Evolutionary conservation across 2,113 vertebrate genomes (phyloP), one percentile per base, ranked within the genome.

Genomic region (Progne subis): DNA sequence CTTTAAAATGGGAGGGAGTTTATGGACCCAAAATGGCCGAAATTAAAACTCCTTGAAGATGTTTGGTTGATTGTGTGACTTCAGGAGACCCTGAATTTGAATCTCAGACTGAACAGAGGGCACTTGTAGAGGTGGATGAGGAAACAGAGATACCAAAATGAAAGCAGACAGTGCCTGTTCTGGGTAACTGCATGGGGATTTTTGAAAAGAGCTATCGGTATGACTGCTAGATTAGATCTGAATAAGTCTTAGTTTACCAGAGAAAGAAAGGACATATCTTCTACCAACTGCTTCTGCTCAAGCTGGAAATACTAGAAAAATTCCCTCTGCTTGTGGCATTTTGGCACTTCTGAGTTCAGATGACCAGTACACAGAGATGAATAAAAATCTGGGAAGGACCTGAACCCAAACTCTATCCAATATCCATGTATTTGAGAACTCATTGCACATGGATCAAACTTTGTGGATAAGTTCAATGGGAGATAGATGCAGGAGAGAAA

Each of bases 261-360:
- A 65, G 72, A 56, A 57, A 53, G 78, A 49, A 15, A 81, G 29
- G 17, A 28, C 19, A 60, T 78, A 15, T 79, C 44, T 57, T 67
- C 41, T 56, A 75, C 18, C 21, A 71, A 29, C 37, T 56, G 75
- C 60, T 78, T 92, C 64, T 68, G 37, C 60, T 91, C 32, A 79
- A 46, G n/a, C 12, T 72, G 80, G 49, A 95, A 95, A 69, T 61
- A 68, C n/a, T 7, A 79, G 52, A 86, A 94, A 81, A 96, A 74
- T 21, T 78, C 17, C 71, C 52, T 59, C 28, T 76, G 34, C 39
- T 52, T 53, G 44, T 31, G 23, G 23, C 37, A 78, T 86, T 95
- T 92, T 71, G 52, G 44, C 55, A 77, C 19, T 78, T 93, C 56
- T 49, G 52, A 50, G 14, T 92, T 71, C 61, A 57, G 31, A 70